Evolutionary conservation across 2,797 vertebrate species (phyloP).

Genomic region (Podargus strigoides): DNA sequence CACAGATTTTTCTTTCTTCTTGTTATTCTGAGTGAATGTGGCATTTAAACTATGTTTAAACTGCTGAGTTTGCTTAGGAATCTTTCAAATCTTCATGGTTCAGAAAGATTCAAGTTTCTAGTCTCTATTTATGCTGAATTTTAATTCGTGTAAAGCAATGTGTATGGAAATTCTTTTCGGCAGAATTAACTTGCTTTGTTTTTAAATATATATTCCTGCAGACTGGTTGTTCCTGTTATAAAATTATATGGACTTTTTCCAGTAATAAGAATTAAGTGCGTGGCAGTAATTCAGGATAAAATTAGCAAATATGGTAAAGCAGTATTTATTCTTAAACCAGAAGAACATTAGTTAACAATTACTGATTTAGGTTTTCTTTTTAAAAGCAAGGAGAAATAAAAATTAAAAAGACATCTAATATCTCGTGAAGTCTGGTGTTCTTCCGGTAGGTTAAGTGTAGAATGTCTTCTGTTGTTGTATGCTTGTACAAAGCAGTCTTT

Average conservation of each 20-base stretch:
- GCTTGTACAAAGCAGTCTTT: neutral
- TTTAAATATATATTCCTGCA: neutral
- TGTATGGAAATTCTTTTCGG: neutral
- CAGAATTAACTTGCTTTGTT: constrained; percentile 17
- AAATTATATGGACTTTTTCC: neutral
- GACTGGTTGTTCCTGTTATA: neutral
- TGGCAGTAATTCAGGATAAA: neutral
- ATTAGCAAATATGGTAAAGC: neutral
- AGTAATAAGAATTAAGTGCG: neutral
- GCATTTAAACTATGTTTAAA: constrained; percentile 33
- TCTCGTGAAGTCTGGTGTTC: constrained; percentile 14
- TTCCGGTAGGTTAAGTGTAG: neutral
- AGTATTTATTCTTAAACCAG: constrained; percentile 3
- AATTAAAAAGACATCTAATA: constrained; percentile 14
- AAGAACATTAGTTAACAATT: constrained; percentile 13
- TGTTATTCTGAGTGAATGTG: constrained; percentile 57
- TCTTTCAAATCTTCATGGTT: constrained; percentile 46
- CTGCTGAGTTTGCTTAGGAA: constrained; percentile 38
- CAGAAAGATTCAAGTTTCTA: constrained; percentile 48
- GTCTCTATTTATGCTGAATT: constrained; percentile 8
- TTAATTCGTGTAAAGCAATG: constrained; percentile 2
- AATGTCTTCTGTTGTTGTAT: neutral
- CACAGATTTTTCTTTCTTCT: constrained; percentile 58
- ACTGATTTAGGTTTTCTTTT: neutral
- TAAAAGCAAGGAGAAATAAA: neutral